Evolutionary conservation across 2,113 vertebrate genomes (phyloP), one percentile per base, ranked within the genome.

Genomic region (Calidris pygmaea): DNA sequence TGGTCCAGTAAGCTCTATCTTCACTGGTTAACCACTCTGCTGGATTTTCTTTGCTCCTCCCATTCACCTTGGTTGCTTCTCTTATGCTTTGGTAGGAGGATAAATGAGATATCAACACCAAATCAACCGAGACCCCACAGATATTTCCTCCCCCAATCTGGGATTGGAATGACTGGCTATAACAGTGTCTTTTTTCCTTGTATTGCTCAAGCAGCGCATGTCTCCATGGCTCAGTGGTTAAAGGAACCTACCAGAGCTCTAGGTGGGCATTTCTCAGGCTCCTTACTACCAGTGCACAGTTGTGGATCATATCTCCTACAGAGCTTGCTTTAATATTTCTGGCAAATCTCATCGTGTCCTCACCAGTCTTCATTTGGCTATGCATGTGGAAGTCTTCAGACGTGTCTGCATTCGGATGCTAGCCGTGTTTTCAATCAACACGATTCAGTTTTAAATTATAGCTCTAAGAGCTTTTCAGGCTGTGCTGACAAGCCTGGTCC

Each of bases 381-480:
- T 0, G n/a, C 88, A 92, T 89, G 82, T 96, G 93, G 84, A 96
- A 95, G 76, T 93, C 95, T 92, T 95, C 91, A 96, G 90, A 88
- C 75, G 43, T 87, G 85, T 84, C 89, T 95, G 91, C 59, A 96
- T 85, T 91, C 48, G 4, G 80, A 92, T 94, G 91, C 80, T 96
- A 79, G 77, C 68, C 43, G 0, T 96, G 81, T 97, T 96, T 95
- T 95, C 92, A 95, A 77, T 96, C 91, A 94, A 88, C 85, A 92
- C 37, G 6, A 85, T 87, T 87, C 83, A 79, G 75, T 90, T 96
- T 95, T 88, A 92, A 96, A 95, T 96, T 95, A 94, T 56, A 96
- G 65, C 72, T 87, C 13, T 30, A 60, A 89, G 86, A 89, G 53
- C 59, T 91, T 96, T 90, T 26, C 78, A 90, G 87, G 74, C 80